phyloP scores from a whole-genome alignment of 2,888 invertebrate genomes.

The Athrips mouffetella region DNA sequence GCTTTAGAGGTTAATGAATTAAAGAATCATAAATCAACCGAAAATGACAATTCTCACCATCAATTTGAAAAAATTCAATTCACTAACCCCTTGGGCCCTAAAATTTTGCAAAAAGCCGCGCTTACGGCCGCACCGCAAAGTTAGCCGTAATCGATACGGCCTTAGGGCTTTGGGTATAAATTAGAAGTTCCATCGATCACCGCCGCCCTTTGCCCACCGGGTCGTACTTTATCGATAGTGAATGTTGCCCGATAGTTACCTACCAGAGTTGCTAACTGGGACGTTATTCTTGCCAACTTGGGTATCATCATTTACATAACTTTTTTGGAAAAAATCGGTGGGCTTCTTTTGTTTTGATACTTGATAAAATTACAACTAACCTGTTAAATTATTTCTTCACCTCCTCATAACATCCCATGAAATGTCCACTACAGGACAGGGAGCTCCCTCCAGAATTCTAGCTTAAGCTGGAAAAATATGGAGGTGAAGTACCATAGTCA shows the following conservation, averaged over 20 bases:
- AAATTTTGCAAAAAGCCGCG: constrained; percentile 66
- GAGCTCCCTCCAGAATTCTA: too few relatives aligned
- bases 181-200: constrained; percentile 77
- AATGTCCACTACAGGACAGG: too few relatives aligned
- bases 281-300: constrained; percentile 22
- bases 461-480: too few relatives aligned
- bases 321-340: too few relatives aligned
- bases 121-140: constrained; percentile 45
- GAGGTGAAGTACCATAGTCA: too few relatives aligned
- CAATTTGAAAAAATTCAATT: constrained; percentile 2
- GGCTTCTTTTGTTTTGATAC: too few relatives aligned
- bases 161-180: constrained; percentile 75
- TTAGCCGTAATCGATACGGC: constrained; percentile 75
- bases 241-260: constrained; percentile 69
- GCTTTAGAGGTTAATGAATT: too few relatives aligned
- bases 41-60: neutral
- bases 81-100: constrained; percentile 25
- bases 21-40: neutral
- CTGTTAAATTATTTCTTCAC: too few relatives aligned
- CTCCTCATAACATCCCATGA: too few relatives aligned
- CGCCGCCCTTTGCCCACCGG: constrained; percentile 72
- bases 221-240: constrained; percentile 73
- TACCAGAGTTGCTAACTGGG: constrained; percentile 45
- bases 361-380: too few relatives aligned
- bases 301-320: constrained; percentile 5